A percentile compares a stretch with the other conserved stretches of the same genome.
Evolutionary conservation across 2,888 invertebrate genomes (phyloP).

Genomic region (Lissocephala sabroskyi): DNA sequence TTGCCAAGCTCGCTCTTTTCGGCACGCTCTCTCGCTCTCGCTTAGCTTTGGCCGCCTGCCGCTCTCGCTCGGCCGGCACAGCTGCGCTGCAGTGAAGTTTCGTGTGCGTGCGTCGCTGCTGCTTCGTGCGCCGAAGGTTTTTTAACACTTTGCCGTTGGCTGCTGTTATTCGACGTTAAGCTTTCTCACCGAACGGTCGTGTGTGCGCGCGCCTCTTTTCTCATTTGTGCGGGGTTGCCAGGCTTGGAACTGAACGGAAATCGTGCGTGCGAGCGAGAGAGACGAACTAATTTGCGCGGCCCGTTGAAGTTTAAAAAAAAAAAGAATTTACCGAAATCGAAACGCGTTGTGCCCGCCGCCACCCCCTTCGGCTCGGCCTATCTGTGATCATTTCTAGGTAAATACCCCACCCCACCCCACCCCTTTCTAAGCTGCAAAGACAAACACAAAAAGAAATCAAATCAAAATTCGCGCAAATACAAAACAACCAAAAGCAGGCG

Average conservation of each 20-base stretch:
- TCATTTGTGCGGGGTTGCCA: no score
- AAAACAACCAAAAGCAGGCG: background rate
- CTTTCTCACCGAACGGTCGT: constrained; percentile 70
- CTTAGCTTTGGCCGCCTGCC: background rate
- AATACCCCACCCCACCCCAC: no score
- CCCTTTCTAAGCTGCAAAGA: no score
- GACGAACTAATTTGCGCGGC: no score
- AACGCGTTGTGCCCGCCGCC: no score
- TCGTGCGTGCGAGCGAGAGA: no score
- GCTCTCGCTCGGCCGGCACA: background rate
- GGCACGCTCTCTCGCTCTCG: background rate
- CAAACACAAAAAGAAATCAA: background rate
- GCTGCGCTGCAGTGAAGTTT: constrained; percentile 35
- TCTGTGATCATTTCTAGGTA: no score
- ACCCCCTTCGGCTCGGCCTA: no score
- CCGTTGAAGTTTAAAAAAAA: no score
- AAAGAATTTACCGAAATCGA: no score
- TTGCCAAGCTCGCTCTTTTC: background rate
- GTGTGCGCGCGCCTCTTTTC: no score
- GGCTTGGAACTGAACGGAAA: no score
- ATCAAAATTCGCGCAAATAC: background rate
- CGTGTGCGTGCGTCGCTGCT: constrained; percentile 17
- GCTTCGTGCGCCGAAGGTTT: constrained; percentile 39
- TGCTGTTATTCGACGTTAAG: constrained; percentile 69
- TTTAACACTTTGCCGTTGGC: constrained; percentile 37